phyloP scores from a whole-genome alignment of 53 echinoderm and acorn worm genomes.

The Paracentrotus lividus region DNA sequence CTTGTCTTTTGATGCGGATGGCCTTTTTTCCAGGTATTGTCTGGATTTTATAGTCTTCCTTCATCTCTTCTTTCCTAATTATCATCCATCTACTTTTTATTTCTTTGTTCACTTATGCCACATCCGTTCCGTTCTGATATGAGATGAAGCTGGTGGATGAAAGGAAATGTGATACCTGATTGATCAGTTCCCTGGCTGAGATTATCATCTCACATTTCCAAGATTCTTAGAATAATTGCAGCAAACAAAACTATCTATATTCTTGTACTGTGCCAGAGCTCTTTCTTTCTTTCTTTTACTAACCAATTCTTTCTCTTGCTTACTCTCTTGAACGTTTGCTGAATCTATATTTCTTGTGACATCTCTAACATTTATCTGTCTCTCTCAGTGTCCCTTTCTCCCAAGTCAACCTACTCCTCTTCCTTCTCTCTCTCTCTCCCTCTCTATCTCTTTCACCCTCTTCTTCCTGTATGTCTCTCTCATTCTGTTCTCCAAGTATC shows the following conservation, averaged over 20 bases:
- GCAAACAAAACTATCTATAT: not conserved
- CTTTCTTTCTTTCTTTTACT: not conserved
- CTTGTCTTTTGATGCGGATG: no score
- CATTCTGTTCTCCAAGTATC: not conserved
- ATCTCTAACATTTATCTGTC: not conserved
- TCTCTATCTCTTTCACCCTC: not conserved
- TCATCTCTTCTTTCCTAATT: not conserved
- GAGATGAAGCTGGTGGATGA: not conserved
- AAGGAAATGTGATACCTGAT: not conserved
- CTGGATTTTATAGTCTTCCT: not conserved
- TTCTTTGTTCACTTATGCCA: not conserved
- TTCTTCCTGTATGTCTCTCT: not conserved
- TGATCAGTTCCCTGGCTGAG: constrained; percentile 4
- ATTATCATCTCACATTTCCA: constrained; percentile 25
- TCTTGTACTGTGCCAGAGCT: not conserved
- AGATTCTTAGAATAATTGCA: constrained; percentile 17
- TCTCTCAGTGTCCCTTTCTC: not conserved
- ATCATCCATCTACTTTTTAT: not conserved
- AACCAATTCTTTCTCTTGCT: not conserved
- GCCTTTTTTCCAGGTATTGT: no score
- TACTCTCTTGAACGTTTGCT: not conserved
- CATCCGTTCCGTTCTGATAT: not conserved
- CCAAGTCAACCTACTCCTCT: no score
- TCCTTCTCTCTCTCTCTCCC: not conserved
- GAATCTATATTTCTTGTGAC: not conserved